These are phyloP conservation scores for Saccostrea glomerata DNA, from an alignment of 1,140 invertebrate species.

Conservation along the genomic window DNA sequence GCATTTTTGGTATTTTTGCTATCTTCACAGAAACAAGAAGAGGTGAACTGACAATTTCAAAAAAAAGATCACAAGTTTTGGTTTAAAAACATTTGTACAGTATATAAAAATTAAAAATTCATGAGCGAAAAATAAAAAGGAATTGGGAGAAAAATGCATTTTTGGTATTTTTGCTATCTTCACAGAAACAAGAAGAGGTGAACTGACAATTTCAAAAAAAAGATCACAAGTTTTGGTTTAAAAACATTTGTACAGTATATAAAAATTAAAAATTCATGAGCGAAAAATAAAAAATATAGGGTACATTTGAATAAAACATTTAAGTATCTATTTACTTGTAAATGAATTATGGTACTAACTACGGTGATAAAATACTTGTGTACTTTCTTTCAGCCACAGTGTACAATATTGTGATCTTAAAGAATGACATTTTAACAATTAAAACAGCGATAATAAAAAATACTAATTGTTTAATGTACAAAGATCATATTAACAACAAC, in stretches of 20 bases:
- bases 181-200: background rate
- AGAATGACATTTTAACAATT: constrained; percentile 29
- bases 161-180: background rate
- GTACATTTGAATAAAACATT: constrained; percentile 18
- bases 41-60: background rate
- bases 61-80: constrained; percentile 28
- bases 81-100: constrained; percentile 11
- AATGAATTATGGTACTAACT: constrained; percentile 15
- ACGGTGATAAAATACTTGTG: constrained; percentile 35
- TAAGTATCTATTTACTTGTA: constrained; percentile 15
- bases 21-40: background rate
- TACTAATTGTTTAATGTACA: constrained; percentile 16
- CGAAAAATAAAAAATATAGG: background rate
- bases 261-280: constrained; percentile 14
- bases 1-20: background rate
- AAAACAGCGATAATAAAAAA: background rate
- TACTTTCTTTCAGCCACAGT: constrained; percentile 12
- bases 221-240: constrained; percentile 34
- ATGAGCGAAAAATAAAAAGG: background rate
- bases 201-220: background rate
- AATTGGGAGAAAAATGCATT: constrained; percentile 1
- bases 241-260: background rate
- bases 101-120: constrained; percentile 18
- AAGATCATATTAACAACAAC: constrained; percentile 32
- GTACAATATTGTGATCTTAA: constrained; percentile 31